phyloP scores from a whole-genome alignment of 2,888 invertebrate species.

The Resseliella maxima region DNA sequence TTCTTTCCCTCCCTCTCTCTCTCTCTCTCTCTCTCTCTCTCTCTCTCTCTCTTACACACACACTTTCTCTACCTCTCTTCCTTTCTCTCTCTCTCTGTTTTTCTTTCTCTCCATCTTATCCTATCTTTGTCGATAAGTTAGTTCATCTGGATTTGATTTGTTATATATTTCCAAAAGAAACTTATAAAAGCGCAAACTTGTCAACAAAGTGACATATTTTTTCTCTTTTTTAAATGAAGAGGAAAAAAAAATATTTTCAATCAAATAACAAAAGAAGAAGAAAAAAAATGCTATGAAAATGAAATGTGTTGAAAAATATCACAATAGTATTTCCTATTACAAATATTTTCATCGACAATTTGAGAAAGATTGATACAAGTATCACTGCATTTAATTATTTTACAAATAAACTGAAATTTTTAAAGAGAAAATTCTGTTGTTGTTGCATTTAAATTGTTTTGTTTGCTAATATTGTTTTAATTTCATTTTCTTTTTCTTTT shows the following conservation, averaged over 20 bases:
- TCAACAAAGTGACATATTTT: background rate
- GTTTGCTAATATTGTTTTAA: conserved; percentile 57
- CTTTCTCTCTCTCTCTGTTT: background rate
- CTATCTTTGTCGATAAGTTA: background rate
- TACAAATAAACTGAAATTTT: background rate
- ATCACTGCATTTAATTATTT: too few relatives aligned
- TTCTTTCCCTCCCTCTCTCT: background rate
- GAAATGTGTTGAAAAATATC: too few relatives aligned
- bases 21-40: background rate
- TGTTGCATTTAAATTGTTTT: too few relatives aligned
- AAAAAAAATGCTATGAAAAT: too few relatives aligned
- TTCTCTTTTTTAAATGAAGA: too few relatives aligned
- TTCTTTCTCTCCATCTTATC: background rate
- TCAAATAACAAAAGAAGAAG: too few relatives aligned
- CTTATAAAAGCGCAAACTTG: background rate
- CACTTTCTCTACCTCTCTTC: background rate
- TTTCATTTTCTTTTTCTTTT: conserved; percentile 58
- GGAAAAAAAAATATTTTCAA: background rate
- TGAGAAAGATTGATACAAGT: too few relatives aligned
- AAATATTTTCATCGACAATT: too few relatives aligned
- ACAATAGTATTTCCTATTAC: too few relatives aligned
- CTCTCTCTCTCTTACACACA: background rate
- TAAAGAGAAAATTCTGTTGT: background rate
- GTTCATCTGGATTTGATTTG: too few relatives aligned
- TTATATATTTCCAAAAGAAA: too few relatives aligned